A percentile compares a stretch with the other conserved stretches of the same genome.
phyloP scores from a whole-genome alignment of 1,140 invertebrate genomes.

The Orchesella cincta region DNA sequence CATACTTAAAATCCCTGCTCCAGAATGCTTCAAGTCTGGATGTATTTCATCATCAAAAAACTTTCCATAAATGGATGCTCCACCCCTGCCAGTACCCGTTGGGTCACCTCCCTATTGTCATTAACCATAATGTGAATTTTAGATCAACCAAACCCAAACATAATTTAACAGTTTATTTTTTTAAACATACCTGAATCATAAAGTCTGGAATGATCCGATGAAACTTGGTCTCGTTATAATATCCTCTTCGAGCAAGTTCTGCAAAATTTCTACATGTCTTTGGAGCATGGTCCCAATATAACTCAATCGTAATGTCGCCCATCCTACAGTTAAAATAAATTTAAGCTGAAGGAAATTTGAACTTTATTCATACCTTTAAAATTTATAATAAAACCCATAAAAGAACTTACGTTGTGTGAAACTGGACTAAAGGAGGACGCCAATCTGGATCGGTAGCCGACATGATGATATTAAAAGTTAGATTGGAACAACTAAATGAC shows the following conservation, averaged over 20 bases:
- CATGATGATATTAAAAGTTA: no score
- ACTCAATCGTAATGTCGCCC: slow-evolving; percentile 86
- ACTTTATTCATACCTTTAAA: background rate
- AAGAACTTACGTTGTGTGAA: slow-evolving; percentile 73
- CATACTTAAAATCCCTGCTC: slow-evolving; percentile 55
- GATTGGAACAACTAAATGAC: no score
- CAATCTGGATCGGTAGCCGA: slow-evolving; percentile 76
- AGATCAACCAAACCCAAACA: background rate
- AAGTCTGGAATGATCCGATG: slow-evolving; percentile 95
- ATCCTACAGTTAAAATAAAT: slow-evolving; percentile 71
- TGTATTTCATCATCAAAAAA: slow-evolving; percentile 95
- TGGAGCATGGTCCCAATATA: slow-evolving; percentile 98
- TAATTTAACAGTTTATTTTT: background rate
- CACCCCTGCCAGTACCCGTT: slow-evolving; percentile 82
- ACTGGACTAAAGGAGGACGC: slow-evolving; percentile 77
- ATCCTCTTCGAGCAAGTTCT: slow-evolving; percentile 84
- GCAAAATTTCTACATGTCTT: slow-evolving; percentile 95
- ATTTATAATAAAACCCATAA: slow-evolving; percentile 11
- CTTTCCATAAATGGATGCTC: slow-evolving; percentile 93
- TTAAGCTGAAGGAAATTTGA: no score
- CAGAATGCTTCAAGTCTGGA: slow-evolving; percentile 90
- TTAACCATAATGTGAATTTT: background rate
- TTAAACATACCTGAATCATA: slow-evolving; percentile 78
- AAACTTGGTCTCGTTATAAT: slow-evolving; percentile 95
- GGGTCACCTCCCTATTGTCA: slow-evolving; percentile 56